Base-by-base conservation (phyloP, 2,113 vertebrate genomes). In the Vombatus ursinus region DNA sequence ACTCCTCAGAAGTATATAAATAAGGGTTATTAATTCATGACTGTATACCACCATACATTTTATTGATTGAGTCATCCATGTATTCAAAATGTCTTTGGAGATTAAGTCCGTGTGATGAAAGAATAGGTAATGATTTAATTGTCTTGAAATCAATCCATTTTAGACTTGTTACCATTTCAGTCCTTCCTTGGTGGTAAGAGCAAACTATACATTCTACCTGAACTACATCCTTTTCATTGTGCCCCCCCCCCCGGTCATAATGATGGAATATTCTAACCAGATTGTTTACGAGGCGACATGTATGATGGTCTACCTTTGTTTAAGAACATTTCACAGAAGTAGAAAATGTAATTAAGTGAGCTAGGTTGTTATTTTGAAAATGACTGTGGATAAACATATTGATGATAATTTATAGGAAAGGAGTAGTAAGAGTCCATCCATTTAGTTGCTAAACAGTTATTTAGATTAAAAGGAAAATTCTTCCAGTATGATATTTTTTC, bases 51-150 rank as follows among this genome's bases (percentile, higher is more conserved):
- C 92, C 90, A 84, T 95, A 16, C 14, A 37, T 68, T 68, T 97
- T 97, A 96, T 95, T 96, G 93, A 94, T 96, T 97, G 94, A 96
- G 92, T 94, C 61, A 96, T 97, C 50, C 97, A 94, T 95, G 89
- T 97, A 93, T 84, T 95, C 89, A 50, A 50, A 52, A 93, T 68
- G 51, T 94, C 25, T 91, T 89, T 94, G 57, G 77, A 53, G 93
- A 92, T 94, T 92, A 50, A 14, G 91, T 91, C 93, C 96, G 93
- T 94, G 90, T 95, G 57, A 19, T 53, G 94, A 90, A n/a, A 52
- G 94, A 94, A 97, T 91, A 84, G 94, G 68, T 94, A 61, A 47
- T 95, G 11, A 94, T 97, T 96, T 96, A 96, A 91, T 93, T 95
- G 28, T 93, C 90, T 94, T 92, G 52, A 93, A 57, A 90, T 97